These are phyloP conservation scores for Mongoloraphidia duomilia DNA, from an alignment of 2,888 invertebrate genomes.

Conservation along the genomic window DNA sequence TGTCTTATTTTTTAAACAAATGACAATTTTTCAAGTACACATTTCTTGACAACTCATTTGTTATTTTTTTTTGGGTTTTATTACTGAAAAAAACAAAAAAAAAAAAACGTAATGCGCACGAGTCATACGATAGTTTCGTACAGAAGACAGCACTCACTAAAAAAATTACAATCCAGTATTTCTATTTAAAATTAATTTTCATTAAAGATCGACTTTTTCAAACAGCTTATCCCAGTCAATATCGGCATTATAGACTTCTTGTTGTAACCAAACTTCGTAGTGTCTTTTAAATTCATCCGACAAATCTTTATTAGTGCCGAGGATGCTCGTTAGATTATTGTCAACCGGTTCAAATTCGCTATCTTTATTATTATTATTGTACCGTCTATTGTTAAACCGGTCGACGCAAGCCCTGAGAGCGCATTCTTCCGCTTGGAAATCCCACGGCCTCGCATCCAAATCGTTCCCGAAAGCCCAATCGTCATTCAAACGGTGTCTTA, in stretches of 20 bases:
- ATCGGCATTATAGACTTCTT: slow-evolving; percentile 84
- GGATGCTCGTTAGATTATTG: slow-evolving; percentile 66
- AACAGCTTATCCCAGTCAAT: slow-evolving; percentile 60
- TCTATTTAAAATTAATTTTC: not conserved
- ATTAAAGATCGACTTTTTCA: slow-evolving; percentile 7
- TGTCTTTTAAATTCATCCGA: slow-evolving; percentile 87
- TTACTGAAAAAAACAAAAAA: too few species aligned
- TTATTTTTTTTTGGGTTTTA: too few species aligned
- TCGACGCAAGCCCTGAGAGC: slow-evolving; percentile 87
- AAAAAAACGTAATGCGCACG: too few species aligned
- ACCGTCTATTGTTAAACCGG: slow-evolving; percentile 87
- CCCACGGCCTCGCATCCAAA: slow-evolving; percentile 94
- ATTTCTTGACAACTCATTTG: too few species aligned
- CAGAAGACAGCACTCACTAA: slow-evolving; percentile 5
- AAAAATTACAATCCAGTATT: not conserved
- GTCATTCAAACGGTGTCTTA: slow-evolving; percentile 89
- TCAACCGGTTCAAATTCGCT: slow-evolving; percentile 54
- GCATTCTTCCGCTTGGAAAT: slow-evolving; percentile 96
- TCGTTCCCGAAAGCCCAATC: slow-evolving; percentile 99
- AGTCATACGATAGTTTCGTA: not conserved
- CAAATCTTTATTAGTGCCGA: slow-evolving; percentile 65
- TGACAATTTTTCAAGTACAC: too few species aligned
- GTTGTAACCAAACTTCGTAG: slow-evolving; percentile 90
- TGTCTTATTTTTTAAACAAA: too few species aligned
- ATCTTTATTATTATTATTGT: slow-evolving; percentile 35